Evolutionary conservation across 1,140 invertebrate genomes (phyloP).

Genomic region (Nilaparvata lugens): DNA sequence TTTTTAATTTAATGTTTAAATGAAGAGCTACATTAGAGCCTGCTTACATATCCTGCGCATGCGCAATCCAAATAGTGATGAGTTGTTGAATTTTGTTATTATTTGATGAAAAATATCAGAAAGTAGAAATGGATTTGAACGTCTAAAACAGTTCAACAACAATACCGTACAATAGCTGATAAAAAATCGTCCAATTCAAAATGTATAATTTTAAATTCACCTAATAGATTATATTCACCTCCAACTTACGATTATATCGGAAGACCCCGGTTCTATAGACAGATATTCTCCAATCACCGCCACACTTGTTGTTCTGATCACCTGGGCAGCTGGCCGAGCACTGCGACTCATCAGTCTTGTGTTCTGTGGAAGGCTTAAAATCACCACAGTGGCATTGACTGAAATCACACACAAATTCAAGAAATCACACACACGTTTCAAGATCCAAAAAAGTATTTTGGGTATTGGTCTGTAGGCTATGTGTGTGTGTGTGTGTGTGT

Average conservation of each 20-base stretch:
- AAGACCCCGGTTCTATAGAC: conserved; percentile 12
- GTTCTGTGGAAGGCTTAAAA: background rate
- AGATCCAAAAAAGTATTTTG: too few species aligned
- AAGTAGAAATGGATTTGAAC: background rate
- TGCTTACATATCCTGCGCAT: too few species aligned
- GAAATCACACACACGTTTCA: background rate
- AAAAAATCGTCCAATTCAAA: background rate
- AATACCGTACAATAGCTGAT: background rate
- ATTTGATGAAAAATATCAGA: too few species aligned
- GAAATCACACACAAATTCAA: conserved; percentile 1
- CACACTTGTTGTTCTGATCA: conserved; percentile 20
- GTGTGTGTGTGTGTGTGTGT: too few species aligned
- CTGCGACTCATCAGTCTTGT: conserved; percentile 18
- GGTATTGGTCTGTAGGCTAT: too few species aligned
- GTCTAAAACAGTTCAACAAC: background rate
- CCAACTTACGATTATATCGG: background rate
- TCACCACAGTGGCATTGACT: conserved; percentile 23
- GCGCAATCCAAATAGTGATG: too few species aligned
- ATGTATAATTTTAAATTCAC: background rate
- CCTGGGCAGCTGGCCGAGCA: conserved; percentile 20
- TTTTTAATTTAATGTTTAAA: too few species aligned
- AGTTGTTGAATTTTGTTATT: too few species aligned
- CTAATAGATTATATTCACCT: background rate
- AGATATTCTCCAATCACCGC: conserved; percentile 22
- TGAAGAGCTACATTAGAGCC: too few species aligned